Conservation (phyloP, 2,113 vertebrate genomes). For the Epinephelus moara region DNA sequence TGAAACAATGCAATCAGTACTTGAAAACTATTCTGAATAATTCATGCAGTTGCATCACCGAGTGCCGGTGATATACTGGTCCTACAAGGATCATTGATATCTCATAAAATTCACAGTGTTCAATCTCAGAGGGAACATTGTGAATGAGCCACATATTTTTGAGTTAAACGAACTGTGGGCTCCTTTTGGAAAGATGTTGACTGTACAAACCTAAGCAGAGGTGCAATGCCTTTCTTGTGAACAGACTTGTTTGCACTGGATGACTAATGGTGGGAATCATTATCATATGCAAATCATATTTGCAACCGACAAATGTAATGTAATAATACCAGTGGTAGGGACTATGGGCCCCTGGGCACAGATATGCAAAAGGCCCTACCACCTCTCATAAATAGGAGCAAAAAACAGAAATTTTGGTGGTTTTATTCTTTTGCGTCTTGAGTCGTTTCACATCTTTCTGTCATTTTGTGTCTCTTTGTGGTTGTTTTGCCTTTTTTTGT, state of each 20-base stretch:
- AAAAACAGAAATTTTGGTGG: too few species aligned
- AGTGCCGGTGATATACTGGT: constrained; percentile 30
- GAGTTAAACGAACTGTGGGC: constrained; percentile 16
- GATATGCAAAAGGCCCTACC: too few species aligned
- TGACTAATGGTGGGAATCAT: not conserved
- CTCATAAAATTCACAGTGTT: constrained; percentile 28
- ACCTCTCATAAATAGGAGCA: too few species aligned
- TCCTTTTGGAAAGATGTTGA: not conserved
- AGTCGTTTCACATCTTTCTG: too few species aligned
- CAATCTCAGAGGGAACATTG: constrained; percentile 21
- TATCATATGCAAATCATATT: not conserved
- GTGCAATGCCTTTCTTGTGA: not conserved
- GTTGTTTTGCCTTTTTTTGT: too few species aligned
- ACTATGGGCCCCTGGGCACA: too few species aligned
- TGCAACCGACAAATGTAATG: too few species aligned
- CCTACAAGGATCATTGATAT: constrained; percentile 45
- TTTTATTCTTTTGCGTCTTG: too few species aligned
- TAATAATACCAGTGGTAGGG: too few species aligned
- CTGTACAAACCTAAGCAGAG: not conserved
- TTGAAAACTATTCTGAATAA: constrained; percentile 54
- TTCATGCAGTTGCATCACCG: constrained; percentile 45
- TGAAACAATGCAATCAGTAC: constrained; percentile 51
- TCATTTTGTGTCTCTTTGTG: too few species aligned
- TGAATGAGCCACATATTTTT: constrained; percentile 17
- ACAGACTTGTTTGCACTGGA: not conserved